Conservation (phyloP, 2,797 vertebrate genomes). For the Sternotherus odoratus region DNA sequence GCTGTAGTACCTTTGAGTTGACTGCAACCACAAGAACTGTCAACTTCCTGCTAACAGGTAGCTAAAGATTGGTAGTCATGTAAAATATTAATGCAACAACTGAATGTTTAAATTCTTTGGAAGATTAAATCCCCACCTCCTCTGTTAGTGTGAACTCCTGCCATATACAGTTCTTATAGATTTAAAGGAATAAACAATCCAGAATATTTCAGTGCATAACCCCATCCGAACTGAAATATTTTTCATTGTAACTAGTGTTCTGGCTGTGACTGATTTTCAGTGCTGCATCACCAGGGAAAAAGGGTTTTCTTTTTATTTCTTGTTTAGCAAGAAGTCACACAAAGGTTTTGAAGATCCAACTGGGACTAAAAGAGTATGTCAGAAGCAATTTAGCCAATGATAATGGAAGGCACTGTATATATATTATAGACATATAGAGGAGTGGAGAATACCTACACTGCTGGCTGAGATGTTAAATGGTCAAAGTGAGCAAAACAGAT, state of each 20-base stretch:
- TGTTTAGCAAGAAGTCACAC: constrained; percentile 8
- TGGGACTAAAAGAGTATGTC: neutral
- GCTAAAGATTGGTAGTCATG: neutral
- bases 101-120: neutral
- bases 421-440: neutral
- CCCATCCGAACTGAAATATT: neutral
- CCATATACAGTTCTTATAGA: neutral
- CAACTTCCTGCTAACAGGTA: neutral
- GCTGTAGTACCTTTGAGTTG: neutral
- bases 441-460: neutral
- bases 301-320: neutral
- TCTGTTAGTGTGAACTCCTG: neutral
- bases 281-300: rapidly evolving
- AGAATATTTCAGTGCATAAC: neutral
- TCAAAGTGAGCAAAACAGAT: neutral
- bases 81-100: neutral
- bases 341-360: neutral
- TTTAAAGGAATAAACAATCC: neutral
- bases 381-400: constrained; percentile 37
- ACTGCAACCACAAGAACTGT: neutral
- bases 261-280: neutral
- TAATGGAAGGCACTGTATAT: neutral
- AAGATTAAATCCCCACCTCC: neutral
- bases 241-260: rapidly evolving
- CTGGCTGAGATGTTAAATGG: neutral